A percentile compares a stretch with the other conserved stretches of the same genome.
phyloP scores from a whole-genome alignment of 2,113 vertebrate genomes.

The Hiodon alosoides region DNA sequence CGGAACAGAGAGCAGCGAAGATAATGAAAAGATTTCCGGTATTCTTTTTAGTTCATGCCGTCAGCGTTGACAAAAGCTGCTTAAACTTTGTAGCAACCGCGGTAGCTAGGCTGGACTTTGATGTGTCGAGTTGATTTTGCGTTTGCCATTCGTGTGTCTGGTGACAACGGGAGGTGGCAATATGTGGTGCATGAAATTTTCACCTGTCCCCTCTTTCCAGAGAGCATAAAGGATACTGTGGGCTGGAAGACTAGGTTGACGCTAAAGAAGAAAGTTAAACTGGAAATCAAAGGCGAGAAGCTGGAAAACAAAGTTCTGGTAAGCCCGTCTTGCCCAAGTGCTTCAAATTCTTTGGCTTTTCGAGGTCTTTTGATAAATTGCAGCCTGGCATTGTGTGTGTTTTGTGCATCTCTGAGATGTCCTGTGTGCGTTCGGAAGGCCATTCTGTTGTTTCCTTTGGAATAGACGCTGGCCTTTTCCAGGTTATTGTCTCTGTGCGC shows the following conservation, averaged over 20 bases:
- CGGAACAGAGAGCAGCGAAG: too few species aligned
- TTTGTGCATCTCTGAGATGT: background rate
- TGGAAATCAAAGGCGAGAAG: conserved; percentile 87
- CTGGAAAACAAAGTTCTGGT: conserved; percentile 87
- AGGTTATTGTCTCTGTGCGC: background rate
- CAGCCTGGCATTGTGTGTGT: background rate
- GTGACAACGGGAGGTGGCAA: too few species aligned
- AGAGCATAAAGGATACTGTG: conserved; percentile 79
- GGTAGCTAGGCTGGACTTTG: too few species aligned
- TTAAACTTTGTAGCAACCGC: too few species aligned
- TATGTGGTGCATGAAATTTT: too few species aligned
- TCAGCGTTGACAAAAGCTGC: too few species aligned
- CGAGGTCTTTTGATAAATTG: background rate
- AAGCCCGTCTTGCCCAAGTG: conserved; percentile 4
- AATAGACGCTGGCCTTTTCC: background rate
- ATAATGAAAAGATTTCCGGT: too few species aligned
- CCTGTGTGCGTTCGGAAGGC: background rate
- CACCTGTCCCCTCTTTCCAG: conserved; percentile 33
- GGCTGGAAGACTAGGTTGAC: conserved; percentile 79
- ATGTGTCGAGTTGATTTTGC: too few species aligned
- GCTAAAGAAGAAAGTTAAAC: conserved; percentile 78
- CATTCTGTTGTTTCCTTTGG: background rate
- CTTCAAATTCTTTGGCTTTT: background rate
- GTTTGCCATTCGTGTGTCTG: too few species aligned
- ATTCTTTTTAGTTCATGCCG: too few species aligned